phyloP scores from a whole-genome alignment of 2,113 vertebrate species.

The Xyliphius kryptos region DNA sequence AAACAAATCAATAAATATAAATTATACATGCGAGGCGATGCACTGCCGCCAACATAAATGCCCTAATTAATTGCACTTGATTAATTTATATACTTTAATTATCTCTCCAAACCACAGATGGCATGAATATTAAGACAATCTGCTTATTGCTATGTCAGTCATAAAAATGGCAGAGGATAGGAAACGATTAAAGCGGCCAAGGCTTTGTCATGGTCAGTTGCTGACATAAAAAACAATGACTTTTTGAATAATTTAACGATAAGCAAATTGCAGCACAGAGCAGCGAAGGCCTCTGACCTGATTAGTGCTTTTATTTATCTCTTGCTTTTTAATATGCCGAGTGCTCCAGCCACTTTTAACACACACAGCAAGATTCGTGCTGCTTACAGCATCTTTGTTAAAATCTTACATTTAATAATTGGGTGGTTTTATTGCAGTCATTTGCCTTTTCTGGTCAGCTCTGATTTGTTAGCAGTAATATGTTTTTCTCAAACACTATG shows the following conservation, averaged over 20 bases:
- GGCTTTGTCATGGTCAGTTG: conserved; percentile 73
- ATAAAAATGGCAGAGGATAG: conserved; percentile 91
- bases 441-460: conserved; percentile 40
- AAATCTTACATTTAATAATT: conserved; percentile 37
- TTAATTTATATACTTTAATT: conserved; percentile 99
- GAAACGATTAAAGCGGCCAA: conserved; percentile 81
- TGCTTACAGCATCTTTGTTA: conserved; percentile 40
- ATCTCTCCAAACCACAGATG: conserved; percentile 97
- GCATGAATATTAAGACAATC: conserved; percentile 99
- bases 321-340: conserved; percentile 51
- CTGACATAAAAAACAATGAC: conserved; percentile 72
- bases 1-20: conserved; percentile 99
- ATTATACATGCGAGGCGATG: conserved; percentile 99
- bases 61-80: conserved; percentile 99
- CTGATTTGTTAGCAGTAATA: background rate
- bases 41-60: conserved; percentile 99
- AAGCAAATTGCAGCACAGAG: conserved; percentile 82
- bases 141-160: conserved; percentile 99
- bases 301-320: conserved; percentile 53
- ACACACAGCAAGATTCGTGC: conserved; percentile 36
- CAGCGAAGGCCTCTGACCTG: conserved; percentile 43
- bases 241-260: conserved; percentile 84
- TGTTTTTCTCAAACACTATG: no score
- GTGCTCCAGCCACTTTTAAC: conserved; percentile 45
- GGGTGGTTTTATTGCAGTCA: conserved; percentile 65